Conservation (phyloP, 2,113 vertebrate species). For the Dromaius novaehollandiae region DNA sequence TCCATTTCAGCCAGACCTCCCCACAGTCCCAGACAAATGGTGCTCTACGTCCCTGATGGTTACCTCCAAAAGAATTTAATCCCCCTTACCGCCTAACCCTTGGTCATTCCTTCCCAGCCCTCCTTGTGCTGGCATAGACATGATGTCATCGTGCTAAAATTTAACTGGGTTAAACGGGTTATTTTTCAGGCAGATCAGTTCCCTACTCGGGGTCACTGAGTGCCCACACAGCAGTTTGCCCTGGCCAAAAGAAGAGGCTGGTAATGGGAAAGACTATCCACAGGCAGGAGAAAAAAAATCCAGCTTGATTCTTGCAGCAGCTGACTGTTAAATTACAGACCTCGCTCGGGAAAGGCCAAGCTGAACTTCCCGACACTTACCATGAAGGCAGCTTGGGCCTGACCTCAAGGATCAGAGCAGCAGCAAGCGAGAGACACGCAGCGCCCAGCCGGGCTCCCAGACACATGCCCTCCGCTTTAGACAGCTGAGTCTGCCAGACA, state of each 20-base stretch:
- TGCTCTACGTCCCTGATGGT: background rate
- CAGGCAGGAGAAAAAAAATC: background rate
- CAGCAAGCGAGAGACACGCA: background rate
- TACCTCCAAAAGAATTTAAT: background rate
- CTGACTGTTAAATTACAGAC: background rate
- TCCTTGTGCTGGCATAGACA: rapidly evolving
- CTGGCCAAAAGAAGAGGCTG: background rate
- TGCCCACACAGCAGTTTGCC: background rate
- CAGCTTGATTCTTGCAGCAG: background rate
- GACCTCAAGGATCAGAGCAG: background rate
- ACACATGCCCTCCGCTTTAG: background rate
- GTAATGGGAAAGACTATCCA: background rate
- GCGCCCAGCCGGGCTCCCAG: too few species aligned
- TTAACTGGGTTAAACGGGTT: background rate
- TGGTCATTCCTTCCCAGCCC: background rate
- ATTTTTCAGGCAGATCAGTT: background rate
- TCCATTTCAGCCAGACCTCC: background rate
- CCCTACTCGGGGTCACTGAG: background rate
- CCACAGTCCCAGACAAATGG: rapidly evolving
- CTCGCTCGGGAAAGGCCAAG: background rate
- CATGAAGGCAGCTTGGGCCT: rapidly evolving
- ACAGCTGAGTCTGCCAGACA: too few species aligned
- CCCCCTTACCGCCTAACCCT: background rate
- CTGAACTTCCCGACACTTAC: background rate
- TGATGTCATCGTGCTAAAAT: background rate